Evolutionary conservation across 2,797 vertebrate genomes (phyloP).

Genomic region (Sebastes itinus): DNA sequence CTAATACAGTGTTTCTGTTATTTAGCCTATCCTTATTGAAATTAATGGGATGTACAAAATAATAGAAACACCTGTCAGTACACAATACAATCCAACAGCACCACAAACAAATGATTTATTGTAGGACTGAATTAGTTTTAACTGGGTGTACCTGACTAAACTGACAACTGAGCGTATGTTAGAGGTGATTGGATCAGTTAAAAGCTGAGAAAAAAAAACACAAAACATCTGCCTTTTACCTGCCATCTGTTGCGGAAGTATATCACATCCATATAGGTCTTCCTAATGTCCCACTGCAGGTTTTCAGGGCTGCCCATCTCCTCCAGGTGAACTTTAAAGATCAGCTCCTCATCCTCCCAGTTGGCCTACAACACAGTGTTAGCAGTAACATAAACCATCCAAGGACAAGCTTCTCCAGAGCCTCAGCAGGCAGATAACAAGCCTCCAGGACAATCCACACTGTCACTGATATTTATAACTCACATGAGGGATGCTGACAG

Average conservation of each 20-base stretch:
- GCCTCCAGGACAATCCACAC: constrained; percentile 37
- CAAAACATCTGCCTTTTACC: constrained; percentile 53
- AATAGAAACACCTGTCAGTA: too few species aligned
- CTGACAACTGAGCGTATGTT: too few species aligned
- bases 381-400: constrained; percentile 36
- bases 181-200: background rate
- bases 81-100: too few species aligned
- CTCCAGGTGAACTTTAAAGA: constrained; percentile 80
- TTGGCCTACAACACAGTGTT: constrained; percentile 64
- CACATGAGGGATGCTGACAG: constrained; percentile 79
- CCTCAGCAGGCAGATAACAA: constrained; percentile 36
- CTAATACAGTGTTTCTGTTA: background rate
- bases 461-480: constrained; percentile 62
- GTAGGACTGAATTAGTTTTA: too few species aligned
- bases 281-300: constrained; percentile 83
- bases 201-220: background rate
- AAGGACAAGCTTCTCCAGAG: constrained; percentile 48
- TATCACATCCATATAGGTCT: constrained; percentile 75
- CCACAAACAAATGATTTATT: too few species aligned
- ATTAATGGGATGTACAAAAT: background rate
- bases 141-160: too few species aligned
- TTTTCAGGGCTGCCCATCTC: constrained; percentile 80
- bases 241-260: constrained; percentile 78
- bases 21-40: background rate
- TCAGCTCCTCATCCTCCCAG: constrained; percentile 63